Evolutionary conservation across 2,113 vertebrate genomes (phyloP), one percentile per base, ranked within the genome.

Genomic region (Callaeas wilsoni): DNA sequence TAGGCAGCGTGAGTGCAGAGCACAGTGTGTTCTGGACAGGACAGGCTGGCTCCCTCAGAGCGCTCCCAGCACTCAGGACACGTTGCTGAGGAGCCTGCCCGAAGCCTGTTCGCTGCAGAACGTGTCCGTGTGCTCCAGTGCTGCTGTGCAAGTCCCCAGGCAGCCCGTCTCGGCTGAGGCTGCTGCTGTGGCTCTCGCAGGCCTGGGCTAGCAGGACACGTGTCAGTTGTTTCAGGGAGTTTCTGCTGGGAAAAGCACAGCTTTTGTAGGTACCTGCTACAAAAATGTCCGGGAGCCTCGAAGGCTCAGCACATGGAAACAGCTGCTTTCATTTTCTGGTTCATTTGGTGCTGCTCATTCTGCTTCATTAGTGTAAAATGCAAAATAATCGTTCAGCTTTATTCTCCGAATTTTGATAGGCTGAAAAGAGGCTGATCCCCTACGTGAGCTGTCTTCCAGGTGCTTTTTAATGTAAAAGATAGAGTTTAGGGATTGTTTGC

Each of bases 1-100:
- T 41, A 8, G 33, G 4, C 26, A 26, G 0, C 4, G 11, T 17
- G 16, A 46, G 17, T 3, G 6, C 12, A 35, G 33, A 32, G 2
- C 33, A 4, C 12, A 12, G n/a, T 22, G 67, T 19, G 1, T 74
- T 49, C 57, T 57, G 55, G 37, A 5, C 12, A 35, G 13, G 23
- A 35, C 9, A 10, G 57, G 10, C 5, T 69, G 46, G 4, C 65
- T 86, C 16, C 69, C 6, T n/a, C 1, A 1, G 10, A 49, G 63
- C 27, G 2, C 20, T 49, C 46, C 8, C 8, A 7, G 3, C 23
- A 14, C 37, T 29, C 49, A 65, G 62, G 37, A 1, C 35, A 0
- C 39, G 5, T 21, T 18, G 9, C 32, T 80, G 44, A 70, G 39
- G 35, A 21, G 9, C 8, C 8, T 50, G 17, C 52, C 74, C 47